Conservation (phyloP, 2,888 invertebrate species). For the Thera obeliscata region DNA sequence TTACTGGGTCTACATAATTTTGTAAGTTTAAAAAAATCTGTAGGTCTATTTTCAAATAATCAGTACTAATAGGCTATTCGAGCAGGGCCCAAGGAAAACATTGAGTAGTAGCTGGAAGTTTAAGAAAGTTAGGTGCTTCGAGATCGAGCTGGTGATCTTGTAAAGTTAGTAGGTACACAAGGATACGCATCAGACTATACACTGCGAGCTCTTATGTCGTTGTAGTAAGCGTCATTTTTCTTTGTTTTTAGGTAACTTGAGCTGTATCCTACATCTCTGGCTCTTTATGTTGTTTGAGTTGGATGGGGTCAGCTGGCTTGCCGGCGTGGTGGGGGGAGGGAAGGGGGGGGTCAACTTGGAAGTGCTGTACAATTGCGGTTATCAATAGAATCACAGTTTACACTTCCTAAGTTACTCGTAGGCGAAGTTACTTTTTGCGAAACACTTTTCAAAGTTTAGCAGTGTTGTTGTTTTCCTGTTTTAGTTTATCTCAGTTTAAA, state of each 20-base stretch:
- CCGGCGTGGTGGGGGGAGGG: no score
- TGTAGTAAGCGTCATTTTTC: no score
- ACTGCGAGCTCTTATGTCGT: no score
- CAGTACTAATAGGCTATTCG: background rate
- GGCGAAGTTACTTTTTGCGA: background rate
- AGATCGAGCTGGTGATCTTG: slow-evolving; percentile 1
- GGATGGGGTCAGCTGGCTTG: background rate
- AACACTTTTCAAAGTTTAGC: slow-evolving; percentile 7
- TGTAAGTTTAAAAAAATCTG: no score
- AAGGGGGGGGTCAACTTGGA: background rate
- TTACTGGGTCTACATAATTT: background rate
- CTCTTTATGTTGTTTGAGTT: slow-evolving; percentile 22
- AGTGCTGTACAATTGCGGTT: slow-evolving; percentile 15
- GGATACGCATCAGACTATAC: no score
- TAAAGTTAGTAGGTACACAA: slow-evolving; percentile 2
- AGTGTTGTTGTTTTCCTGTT: background rate
- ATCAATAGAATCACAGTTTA: slow-evolving; percentile 26
- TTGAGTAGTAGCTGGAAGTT: background rate
- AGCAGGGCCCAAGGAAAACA: background rate
- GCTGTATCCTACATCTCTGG: background rate
- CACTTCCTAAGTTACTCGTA: background rate
- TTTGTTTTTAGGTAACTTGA: no score
- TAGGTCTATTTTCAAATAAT: no score
- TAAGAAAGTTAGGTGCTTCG: slow-evolving; percentile 14
- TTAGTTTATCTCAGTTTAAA: background rate